Percentiles rank a stretch among this genome's conserved stretches.
phyloP scores from a whole-genome alignment of 2,888 invertebrate genomes.

The Xestia rhomboidea region DNA sequence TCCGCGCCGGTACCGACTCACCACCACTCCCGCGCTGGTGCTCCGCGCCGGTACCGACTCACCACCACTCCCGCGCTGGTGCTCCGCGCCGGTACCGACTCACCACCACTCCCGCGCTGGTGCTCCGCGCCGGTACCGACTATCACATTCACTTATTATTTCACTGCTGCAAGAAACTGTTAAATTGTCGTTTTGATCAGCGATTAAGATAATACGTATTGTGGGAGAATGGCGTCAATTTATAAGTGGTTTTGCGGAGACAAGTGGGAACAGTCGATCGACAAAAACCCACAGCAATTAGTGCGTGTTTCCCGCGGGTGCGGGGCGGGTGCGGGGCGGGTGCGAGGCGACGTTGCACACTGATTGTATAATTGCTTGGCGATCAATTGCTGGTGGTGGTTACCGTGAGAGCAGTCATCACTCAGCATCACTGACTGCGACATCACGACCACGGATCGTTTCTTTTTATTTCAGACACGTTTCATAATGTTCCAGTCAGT shows the following conservation, averaged over 20 bases:
- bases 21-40: too few species aligned
- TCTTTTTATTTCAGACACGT: not conserved
- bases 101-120: too few species aligned
- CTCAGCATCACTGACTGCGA: not conserved
- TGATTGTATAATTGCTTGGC: slow-evolving; percentile 83
- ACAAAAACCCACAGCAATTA: slow-evolving; percentile 72
- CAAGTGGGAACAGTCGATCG: slow-evolving; percentile 64
- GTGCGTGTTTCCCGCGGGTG: slow-evolving; percentile 66
- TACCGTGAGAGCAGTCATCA: slow-evolving; percentile 53
- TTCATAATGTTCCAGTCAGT: not conserved
- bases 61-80: too few species aligned
- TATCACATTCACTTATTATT: slow-evolving; percentile 56
- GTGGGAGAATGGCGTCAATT: slow-evolving; percentile 65
- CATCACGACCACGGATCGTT: not conserved
- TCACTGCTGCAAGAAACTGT: slow-evolving; percentile 58
- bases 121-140: not conserved
- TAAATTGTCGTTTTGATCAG: slow-evolving; percentile 67
- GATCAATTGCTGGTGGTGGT: slow-evolving; percentile 74
- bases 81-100: too few species aligned
- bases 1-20: too few species aligned
- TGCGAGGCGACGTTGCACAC: slow-evolving; percentile 17
- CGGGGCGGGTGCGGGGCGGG: slow-evolving; percentile 34
- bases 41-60: too few species aligned
- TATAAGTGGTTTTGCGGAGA: slow-evolving; percentile 67
- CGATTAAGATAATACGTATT: slow-evolving; percentile 66